These are phyloP conservation scores for Takifugu ocellatus DNA, from an alignment of 2,797 vertebrate species.

Conservation along the genomic window DNA sequence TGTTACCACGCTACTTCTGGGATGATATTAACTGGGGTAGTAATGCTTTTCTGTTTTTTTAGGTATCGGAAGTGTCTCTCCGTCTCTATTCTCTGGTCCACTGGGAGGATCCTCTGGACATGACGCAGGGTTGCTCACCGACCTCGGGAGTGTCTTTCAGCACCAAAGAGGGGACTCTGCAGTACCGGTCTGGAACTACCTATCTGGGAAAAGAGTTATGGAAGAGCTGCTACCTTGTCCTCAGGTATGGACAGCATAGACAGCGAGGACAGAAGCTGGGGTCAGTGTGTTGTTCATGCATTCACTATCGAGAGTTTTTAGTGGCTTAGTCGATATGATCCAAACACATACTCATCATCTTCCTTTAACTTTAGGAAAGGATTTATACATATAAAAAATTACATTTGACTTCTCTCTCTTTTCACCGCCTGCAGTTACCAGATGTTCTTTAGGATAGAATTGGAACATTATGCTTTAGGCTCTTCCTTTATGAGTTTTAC, in stretches of 20 bases:
- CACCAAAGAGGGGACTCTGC: slow-evolving; percentile 86
- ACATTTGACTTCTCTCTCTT: too few species aligned
- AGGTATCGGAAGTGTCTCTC: slow-evolving; percentile 84
- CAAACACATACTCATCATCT: too few species aligned
- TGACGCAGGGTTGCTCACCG: slow-evolving; percentile 60
- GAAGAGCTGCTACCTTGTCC: slow-evolving; percentile 92
- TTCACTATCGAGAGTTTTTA: neutral
- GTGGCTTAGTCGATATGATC: too few species aligned
- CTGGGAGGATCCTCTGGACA: slow-evolving; percentile 95
- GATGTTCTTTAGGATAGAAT: too few species aligned
- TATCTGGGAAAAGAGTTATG: slow-evolving; percentile 95
- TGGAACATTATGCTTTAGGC: too few species aligned
- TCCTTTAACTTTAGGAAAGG: too few species aligned
- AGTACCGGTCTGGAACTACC: slow-evolving; percentile 86
- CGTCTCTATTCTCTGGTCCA: slow-evolving; percentile 90
- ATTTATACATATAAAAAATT: too few species aligned
- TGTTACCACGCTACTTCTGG: too few species aligned
- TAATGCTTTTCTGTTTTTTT: slow-evolving; percentile 1
- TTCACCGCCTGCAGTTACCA: too few species aligned
- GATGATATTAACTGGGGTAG: neutral
- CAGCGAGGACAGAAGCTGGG: neutral
- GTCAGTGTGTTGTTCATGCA: too few species aligned
- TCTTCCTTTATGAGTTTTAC: too few species aligned
- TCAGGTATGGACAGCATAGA: slow-evolving; percentile 76
- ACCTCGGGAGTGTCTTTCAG: slow-evolving; percentile 43